phyloP scores from a whole-genome alignment of 2,888 invertebrate genomes.

The Teinopalpus imperialis region DNA sequence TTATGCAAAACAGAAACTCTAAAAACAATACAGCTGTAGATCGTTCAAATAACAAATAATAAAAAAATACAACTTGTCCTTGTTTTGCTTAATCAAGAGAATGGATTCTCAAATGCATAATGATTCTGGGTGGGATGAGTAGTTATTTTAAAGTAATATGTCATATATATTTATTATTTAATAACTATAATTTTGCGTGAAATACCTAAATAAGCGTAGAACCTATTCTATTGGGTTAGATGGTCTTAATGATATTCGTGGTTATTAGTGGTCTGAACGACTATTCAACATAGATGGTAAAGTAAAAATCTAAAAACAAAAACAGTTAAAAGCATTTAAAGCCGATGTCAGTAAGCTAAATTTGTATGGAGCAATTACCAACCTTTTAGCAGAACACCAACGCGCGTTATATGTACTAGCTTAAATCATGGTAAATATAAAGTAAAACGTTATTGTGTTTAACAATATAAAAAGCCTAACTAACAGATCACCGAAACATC shows the following conservation, averaged over 20 bases:
- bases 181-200: too few relatives aligned
- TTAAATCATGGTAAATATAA: neutral
- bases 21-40: too few relatives aligned
- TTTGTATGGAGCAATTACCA: neutral
- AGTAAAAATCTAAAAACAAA: neutral
- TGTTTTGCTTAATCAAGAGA: too few relatives aligned
- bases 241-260: too few relatives aligned
- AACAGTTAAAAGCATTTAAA: neutral
- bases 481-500: neutral
- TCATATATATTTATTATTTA: neutral
- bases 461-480: neutral
- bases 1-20: too few relatives aligned
- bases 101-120: too few relatives aligned
- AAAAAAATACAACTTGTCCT: neutral
- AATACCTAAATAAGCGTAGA: too few relatives aligned
- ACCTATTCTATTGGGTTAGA: too few relatives aligned
- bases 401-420: neutral
- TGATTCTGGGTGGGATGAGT: too few relatives aligned
- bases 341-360: neutral
- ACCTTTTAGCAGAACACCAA: constrained; percentile 2
- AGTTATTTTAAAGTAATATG: neutral
- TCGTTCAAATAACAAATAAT: neutral
- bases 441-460: constrained; percentile 1
- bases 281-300: neutral
- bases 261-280: neutral